These are phyloP conservation scores for Propithecus deckenii DNA, from an alignment of 2,797 vertebrate genomes.

Conservation along the genomic window DNA sequence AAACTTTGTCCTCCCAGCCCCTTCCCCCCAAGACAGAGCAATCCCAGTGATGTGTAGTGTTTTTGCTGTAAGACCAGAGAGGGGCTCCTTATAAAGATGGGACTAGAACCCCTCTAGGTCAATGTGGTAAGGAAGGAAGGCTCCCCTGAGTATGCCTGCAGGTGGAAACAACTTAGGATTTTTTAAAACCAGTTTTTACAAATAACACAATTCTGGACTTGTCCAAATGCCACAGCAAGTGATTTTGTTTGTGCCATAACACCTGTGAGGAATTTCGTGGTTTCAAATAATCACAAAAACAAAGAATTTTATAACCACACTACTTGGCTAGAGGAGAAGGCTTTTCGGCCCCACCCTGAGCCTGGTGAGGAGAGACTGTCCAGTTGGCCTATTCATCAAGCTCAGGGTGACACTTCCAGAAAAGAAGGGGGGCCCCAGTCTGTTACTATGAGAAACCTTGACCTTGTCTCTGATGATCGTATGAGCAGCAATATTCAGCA, in stretches of 20 bases:
- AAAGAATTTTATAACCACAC: not conserved
- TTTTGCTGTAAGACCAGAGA: not conserved
- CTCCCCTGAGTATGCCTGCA: conserved; percentile 23
- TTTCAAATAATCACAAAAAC: not conserved
- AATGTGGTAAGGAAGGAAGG: conserved; percentile 18
- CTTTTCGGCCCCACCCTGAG: not conserved
- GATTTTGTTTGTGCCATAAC: conserved; percentile 7
- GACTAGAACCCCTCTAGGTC: conserved; percentile 16
- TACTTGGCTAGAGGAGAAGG: not conserved
- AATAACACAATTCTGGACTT: not conserved
- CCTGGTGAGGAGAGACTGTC: not conserved
- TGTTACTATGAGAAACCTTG: not conserved
- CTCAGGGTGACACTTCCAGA: not conserved
- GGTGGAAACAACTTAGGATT: conserved; percentile 42
- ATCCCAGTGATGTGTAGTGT: conserved; percentile 59
- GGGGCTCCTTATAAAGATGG: not conserved
- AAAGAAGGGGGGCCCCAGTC: not conserved
- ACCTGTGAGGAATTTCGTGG: not conserved
- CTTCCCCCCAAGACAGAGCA: conserved; percentile 56
- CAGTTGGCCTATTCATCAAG: not conserved
- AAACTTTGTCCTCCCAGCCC: not conserved
- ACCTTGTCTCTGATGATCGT: not conserved
- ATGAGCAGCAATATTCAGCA: not conserved
- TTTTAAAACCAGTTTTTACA: conserved; percentile 55
- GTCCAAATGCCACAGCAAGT: conserved; percentile 27